These are phyloP conservation scores for Orthonychiurus folsomi DNA, from an alignment of 2,888 invertebrate genomes.

Conservation along the genomic window DNA sequence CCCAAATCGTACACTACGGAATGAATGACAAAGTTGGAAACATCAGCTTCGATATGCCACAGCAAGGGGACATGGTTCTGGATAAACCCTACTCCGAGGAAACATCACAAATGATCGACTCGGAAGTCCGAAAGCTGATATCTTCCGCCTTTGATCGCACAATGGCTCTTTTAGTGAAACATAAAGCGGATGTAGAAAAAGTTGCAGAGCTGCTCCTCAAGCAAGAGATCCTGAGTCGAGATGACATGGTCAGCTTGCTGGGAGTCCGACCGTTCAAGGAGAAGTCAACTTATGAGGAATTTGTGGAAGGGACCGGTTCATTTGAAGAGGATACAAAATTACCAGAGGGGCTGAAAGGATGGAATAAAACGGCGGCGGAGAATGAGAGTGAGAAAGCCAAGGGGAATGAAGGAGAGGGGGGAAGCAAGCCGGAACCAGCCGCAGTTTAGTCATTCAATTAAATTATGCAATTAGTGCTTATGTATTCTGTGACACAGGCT, in stretches of 20 bases:
- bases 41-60: constrained; percentile 89
- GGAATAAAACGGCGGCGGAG: constrained; percentile 56
- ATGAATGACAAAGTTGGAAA: constrained; percentile 97
- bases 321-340: constrained; percentile 91
- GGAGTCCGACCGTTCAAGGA: constrained; percentile 94
- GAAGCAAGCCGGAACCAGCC: constrained; percentile 4
- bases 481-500: no score
- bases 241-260: constrained; percentile 94
- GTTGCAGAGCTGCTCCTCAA: constrained; percentile 67
- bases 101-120: constrained; percentile 91
- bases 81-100: constrained; percentile 97
- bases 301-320: constrained; percentile 96
- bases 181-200: constrained; percentile 79
- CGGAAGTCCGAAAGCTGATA: constrained; percentile 75
- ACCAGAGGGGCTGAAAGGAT: constrained; percentile 88
- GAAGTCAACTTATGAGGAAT: constrained; percentile 98
- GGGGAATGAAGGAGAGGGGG: constrained; percentile 11
- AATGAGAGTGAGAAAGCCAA: background rate
- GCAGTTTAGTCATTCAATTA: constrained; percentile 3
- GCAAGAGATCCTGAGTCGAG: constrained; percentile 87
- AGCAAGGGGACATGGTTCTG: constrained; percentile 81
- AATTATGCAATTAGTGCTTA: no score
- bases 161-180: constrained; percentile 61
- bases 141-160: constrained; percentile 71
- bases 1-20: constrained; percentile 89